Base-by-base conservation (phyloP, 2,797 vertebrate species). In the Xenentodon cancila region DNA sequence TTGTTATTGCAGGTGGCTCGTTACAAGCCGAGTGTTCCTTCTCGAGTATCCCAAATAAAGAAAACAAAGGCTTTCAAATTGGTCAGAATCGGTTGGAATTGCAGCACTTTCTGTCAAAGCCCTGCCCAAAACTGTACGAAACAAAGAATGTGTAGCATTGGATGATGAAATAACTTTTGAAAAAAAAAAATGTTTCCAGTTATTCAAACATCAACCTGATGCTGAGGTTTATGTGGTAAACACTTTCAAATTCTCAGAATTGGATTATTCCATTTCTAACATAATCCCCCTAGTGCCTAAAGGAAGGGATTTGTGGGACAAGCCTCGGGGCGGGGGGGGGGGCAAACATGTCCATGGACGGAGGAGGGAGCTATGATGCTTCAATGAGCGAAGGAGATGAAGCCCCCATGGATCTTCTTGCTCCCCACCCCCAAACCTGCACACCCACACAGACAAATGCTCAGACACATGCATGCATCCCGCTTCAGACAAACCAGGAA, bases 1-100 rank as follows among this genome's bases (percentile, higher is more conserved):
- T 71, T 88, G 81, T 86, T 91, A 76, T 88, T 84, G 79, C 86
- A 89, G 85, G 85, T 89, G 85, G 85, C 69, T 66, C 32, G 65
- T 75, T 78, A 80, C 71, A 79, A 80, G 70, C 75, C 59, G 69
- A 61, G 55, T 49, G 67, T 54, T 84, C 64, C 73, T 77, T 75
- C 82, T 86, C 77, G 73, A 79, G 71, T 85, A 77, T 82, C 80
- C 69, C 53, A 65, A 74, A 87, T 55, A 79, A 86, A 81, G 59
- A 82, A 85, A 80, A 75, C 70, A 84, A 75, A 75, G 68, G 19
- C 49, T 59, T 37, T 37, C 34, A 4, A 11, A 37, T 37, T 13
- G 61, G 30, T 54, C 44, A 47, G 21, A 68, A 25, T 25, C 5
- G 25, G 25, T 6, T 71, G 56, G 53, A 81, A 61, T 42, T 67